Percentiles rank a stretch among this genome's conserved stretches.
Conservation (phyloP, 2,797 vertebrate species). For the Chaetophractus vellerosus region DNA sequence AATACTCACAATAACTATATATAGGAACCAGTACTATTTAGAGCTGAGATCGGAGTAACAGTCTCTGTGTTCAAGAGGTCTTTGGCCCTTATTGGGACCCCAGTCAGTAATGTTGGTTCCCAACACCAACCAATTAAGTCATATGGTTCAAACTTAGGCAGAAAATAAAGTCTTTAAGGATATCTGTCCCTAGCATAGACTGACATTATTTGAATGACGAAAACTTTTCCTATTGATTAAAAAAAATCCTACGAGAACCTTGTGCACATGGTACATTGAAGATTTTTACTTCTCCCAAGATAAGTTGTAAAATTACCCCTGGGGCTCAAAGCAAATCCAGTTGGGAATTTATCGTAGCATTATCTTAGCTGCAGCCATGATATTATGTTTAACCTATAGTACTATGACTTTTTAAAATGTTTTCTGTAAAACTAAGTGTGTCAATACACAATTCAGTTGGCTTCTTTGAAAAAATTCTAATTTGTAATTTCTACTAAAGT, state of each 20-base stretch:
- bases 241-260: background rate
- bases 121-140: background rate
- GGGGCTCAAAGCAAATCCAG: background rate
- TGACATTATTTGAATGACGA: background rate
- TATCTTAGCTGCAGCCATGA: background rate
- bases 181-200: background rate
- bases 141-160: background rate
- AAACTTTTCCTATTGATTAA: background rate
- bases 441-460: no score
- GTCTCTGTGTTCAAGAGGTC: background rate
- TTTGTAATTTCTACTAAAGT: background rate
- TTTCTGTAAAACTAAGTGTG: constrained; percentile 40
- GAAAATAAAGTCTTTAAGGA: background rate
- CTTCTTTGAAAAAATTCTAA: background rate
- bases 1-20: background rate
- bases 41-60: background rate
- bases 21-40: background rate
- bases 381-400: background rate
- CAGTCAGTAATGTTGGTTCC: background rate
- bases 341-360: background rate
- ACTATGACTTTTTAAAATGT: background rate
- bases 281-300: background rate
- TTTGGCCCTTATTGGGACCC: background rate
- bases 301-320: background rate
- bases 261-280: background rate